These are phyloP conservation scores for Neocloeon triangulifer DNA, from an alignment of 1,140 invertebrate genomes.

Conservation along the genomic window DNA sequence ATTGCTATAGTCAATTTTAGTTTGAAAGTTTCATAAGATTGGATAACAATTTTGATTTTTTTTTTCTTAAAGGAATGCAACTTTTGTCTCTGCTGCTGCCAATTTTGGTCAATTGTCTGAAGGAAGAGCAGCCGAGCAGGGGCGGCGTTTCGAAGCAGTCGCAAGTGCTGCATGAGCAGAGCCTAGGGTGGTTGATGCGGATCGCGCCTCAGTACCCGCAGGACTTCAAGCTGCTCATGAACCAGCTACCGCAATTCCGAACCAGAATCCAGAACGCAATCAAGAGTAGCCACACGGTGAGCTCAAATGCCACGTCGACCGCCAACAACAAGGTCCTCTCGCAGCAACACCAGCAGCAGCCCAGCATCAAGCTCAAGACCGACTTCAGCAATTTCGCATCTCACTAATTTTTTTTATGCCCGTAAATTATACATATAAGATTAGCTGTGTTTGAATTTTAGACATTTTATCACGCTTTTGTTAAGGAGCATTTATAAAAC, in stretches of 20 bases:
- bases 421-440: neutral
- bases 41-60: too few species aligned
- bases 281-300: conserved; percentile 40
- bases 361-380: conserved; percentile 84
- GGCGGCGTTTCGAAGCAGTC: conserved; percentile 39
- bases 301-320: conserved; percentile 19
- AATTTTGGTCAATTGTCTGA: conserved; percentile 62
- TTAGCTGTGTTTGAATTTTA: too few species aligned
- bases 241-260: conserved; percentile 50
- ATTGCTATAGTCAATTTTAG: too few species aligned
- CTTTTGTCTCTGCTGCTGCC: conserved; percentile 71
- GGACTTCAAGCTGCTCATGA: conserved; percentile 80
- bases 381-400: conserved; percentile 83
- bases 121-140: too few species aligned
- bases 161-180: conserved; percentile 56
- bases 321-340: conserved; percentile 17
- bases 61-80: conserved; percentile 70
- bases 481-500: too few species aligned
- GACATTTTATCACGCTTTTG: too few species aligned
- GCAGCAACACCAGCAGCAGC: conserved; percentile 26
- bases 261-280: conserved; percentile 67
- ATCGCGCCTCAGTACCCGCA: conserved; percentile 78
- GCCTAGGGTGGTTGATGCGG: conserved; percentile 68
- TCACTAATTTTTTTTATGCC: too few species aligned
- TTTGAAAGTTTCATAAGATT: too few species aligned